Evolutionary conservation across 2,797 vertebrate genomes (phyloP), one percentile per base, ranked within the genome.

Genomic region (Monodelphis domestica): DNA sequence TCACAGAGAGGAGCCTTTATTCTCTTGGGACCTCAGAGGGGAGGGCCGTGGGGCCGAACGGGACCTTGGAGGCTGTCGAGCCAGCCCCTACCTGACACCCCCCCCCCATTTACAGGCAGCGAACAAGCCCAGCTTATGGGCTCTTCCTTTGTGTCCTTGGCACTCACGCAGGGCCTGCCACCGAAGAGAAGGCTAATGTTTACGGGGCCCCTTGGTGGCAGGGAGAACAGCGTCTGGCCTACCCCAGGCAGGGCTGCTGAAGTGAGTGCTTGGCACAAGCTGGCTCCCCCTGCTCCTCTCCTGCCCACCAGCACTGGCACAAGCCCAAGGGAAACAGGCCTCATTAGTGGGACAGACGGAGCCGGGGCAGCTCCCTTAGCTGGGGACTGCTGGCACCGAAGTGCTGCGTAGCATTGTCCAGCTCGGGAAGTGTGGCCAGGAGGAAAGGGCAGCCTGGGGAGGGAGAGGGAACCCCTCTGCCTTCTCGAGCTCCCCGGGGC

Each of bases 301-400:
- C 56, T 54, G 59, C 89, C 50, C 3, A 1, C n/a, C 17, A 59
- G 89, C 70, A 28, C 90, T 96, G 97, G 97, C 97, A 55, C 87
- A 53, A 87, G 28, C 92, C 95, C 96, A 97, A 91, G 94, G 90
- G 89, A 96, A 96, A 97, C 92, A 93, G 78, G 95, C 91, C 94
- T 97, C 96, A 94, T 96, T 96, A 96, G 92, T 78, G 89, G 57
- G 84, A 92, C 57, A 90, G 87, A 87, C 33, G 91, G 91, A 95
- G 90, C 70, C 87, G 84, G 55, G 91, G 91, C 89, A 0, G 28
- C 89, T 95, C 95, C 90, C 93, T 53, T 93, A 0, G 21, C 88
- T 53, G n/a, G 0, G 30, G 90, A 91, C 56, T 70, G 90, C 88
- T 88, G 94, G 91, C 87, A 56, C 91, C 70, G 88, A 92, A 88